phyloP scores from a whole-genome alignment of 2,113 vertebrate genomes.

The Chitala chitala region DNA sequence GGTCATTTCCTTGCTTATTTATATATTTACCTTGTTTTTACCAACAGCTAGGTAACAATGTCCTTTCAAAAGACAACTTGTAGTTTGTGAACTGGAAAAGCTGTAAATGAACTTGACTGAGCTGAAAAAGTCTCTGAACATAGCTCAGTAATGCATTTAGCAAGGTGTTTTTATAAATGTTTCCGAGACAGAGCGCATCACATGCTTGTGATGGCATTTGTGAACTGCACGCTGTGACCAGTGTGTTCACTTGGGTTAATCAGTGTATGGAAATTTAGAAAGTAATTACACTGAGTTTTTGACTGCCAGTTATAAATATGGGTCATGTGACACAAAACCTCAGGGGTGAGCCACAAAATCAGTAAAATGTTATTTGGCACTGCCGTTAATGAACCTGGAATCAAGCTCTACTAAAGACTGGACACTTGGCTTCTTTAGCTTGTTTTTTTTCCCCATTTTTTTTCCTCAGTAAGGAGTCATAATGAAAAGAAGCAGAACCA shows the following conservation, averaged over 20 bases:
- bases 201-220: neutral
- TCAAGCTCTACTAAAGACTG: slow-evolving; percentile 6
- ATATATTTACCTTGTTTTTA: neutral
- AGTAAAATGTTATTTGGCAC: neutral
- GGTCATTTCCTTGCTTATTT: slow-evolving; percentile 38
- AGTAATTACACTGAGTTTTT: neutral
- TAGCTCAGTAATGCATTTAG: neutral
- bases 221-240: neutral
- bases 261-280: neutral
- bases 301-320: neutral
- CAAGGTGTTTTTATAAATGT: no score
- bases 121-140: neutral
- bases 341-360: neutral
- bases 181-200: neutral
- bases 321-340: neutral
- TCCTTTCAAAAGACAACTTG: neutral
- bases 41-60: neutral
- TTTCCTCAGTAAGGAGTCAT: no score
- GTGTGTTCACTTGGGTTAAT: no score
- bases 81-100: neutral
- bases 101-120: neutral
- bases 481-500: no score
- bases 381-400: neutral
- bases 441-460: neutral
- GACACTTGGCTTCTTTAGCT: neutral